Evolutionary conservation across 2,113 vertebrate species (phyloP).

Genomic region (Apodemus speciosus): DNA sequence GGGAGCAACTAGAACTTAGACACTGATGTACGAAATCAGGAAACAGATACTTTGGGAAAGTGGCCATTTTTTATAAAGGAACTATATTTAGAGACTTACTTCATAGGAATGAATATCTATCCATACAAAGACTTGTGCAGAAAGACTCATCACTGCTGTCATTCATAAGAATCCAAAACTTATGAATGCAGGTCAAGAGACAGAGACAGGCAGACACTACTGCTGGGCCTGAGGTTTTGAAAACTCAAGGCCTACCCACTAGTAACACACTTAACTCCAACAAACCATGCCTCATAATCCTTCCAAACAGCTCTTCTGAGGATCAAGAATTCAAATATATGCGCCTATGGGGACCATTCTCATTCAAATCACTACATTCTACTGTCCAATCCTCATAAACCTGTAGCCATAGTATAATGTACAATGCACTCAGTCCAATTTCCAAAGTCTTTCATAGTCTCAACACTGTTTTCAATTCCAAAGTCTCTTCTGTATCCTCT

Average conservation of each 20-base stretch:
- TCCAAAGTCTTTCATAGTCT: background rate
- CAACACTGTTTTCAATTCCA: background rate
- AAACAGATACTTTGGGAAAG: constrained; percentile 1
- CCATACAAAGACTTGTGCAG: background rate
- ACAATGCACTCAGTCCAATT: background rate
- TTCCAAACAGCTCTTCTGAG: background rate
- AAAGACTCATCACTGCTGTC: background rate
- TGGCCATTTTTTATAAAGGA: background rate
- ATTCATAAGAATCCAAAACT: background rate
- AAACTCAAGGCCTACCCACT: background rate
- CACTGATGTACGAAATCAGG: too few relatives aligned
- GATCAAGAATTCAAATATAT: background rate
- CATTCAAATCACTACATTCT: background rate
- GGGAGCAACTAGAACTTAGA: background rate
- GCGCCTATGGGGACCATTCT: background rate
- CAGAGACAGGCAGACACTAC: background rate
- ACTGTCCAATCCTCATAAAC: background rate
- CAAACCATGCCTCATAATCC: background rate
- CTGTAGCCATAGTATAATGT: background rate
- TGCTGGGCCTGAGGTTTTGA: background rate
- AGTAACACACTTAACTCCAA: background rate
- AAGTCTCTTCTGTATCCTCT: background rate
- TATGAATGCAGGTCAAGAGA: background rate
- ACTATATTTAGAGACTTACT: background rate
- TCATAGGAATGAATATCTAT: background rate